Conservation (phyloP, 2,888 invertebrate genomes). For the Schrankia costaestrigalis region DNA sequence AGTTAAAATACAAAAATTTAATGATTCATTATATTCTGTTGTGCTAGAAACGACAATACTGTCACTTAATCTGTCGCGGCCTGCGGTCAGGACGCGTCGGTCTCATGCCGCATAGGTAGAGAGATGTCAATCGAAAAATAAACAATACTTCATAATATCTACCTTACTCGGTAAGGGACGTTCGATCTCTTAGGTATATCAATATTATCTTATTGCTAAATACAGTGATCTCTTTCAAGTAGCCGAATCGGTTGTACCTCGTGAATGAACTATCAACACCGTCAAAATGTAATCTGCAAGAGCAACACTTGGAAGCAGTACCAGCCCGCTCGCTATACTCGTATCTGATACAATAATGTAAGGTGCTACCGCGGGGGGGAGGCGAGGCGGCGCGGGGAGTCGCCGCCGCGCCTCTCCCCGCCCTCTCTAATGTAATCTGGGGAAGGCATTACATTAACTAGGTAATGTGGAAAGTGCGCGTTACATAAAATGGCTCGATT, state of each 20-base stretch:
- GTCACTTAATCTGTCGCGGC: constrained; percentile 48
- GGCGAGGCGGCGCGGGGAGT: constrained; percentile 16
- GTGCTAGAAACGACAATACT: constrained; percentile 71
- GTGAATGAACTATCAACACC: constrained; percentile 50
- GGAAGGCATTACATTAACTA: constrained; percentile 74
- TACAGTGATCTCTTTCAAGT: constrained; percentile 65
- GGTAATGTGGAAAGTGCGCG: constrained; percentile 69
- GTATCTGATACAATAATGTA: constrained; percentile 26
- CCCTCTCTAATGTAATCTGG: constrained; percentile 68
- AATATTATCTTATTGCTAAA: constrained; percentile 77
- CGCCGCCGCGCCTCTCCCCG: constrained; percentile 21
- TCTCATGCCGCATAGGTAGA: no score
- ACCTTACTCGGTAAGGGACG: constrained; percentile 81
- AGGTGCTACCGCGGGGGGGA: constrained; percentile 26
- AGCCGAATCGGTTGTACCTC: constrained; percentile 65
- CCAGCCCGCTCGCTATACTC: constrained; percentile 72
- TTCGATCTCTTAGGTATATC: constrained; percentile 79
- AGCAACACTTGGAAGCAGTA: constrained; percentile 72
- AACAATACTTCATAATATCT: constrained; percentile 72
- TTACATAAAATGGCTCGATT: constrained; percentile 81
- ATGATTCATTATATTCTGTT: constrained; percentile 63
- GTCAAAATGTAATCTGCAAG: constrained; percentile 61
- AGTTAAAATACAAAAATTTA: constrained; percentile 73
- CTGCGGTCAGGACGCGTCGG: constrained; percentile 18
- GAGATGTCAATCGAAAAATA: constrained; percentile 73